Base-by-base conservation (phyloP, 2,113 vertebrate species). In the Myotis yumanensis region DNA sequence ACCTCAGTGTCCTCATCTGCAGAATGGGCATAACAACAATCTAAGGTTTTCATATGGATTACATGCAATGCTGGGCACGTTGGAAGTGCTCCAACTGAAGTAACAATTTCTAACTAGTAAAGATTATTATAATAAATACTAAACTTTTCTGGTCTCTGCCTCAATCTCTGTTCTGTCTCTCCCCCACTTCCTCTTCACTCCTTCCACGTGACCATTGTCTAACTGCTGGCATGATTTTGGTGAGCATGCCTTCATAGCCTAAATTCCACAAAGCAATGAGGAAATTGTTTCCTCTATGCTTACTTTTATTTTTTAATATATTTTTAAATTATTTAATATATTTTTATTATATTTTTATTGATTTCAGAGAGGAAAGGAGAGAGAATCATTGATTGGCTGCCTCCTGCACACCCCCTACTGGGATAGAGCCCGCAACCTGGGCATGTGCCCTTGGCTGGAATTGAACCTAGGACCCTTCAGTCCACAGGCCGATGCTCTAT, bases 221-320 rank as follows among this genome's bases (percentile, higher is more conserved):
- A 43, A 92, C 68, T 68, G 28, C 62, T 57, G 82, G 80, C 37
- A 72, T 35, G 71, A 69, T 59, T 87, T 59, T 43, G 48, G 77
- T 75, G 59, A 96, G 76, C 76, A 68, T 64, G 71, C 35, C 75
- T 71, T 46, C 59, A 91, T 77, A 93, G 83, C 64, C 66, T 91
- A 71, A 89, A 95, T 94, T 94, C 84, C 87, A 76, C 46, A 84
- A 80, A 81, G 51, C 35, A 68, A 81, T 51, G 37, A 86, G 30
- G 66, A 83, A 94, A 94, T 62, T 52, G 64, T 84, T 84, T 86
- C 66, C 80, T 35, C 52, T 54, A 59, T 37, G 46, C 72, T 95
- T 94, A 89, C 11, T 59, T 59, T 59, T 28, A 59, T 59, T 59
- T 59, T 4, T 59, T 28, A 46, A 46, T 12, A 28, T 28, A 59